Conservation (phyloP, 23 tunicate species). For the Clavelina lepadiformis region DNA sequence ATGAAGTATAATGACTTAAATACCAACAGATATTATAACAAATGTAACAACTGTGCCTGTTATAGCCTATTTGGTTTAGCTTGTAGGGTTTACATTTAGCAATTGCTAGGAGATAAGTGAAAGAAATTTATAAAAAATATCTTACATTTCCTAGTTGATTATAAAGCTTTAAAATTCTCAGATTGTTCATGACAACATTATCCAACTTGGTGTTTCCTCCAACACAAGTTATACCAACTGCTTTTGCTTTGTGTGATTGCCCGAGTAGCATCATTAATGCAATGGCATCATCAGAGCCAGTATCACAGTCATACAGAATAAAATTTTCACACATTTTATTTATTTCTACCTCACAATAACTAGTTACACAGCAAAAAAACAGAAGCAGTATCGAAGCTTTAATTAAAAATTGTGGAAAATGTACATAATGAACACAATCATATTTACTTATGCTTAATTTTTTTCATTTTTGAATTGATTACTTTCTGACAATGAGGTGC, state of each 20-base stretch:
- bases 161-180: constrained; percentile 40
- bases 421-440: too few relatives aligned
- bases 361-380: too few relatives aligned
- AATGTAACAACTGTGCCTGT: background rate
- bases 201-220: constrained; percentile 37
- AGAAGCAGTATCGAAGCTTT: too few relatives aligned
- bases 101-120: background rate
- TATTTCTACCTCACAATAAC: background rate
- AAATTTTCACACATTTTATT: constrained; percentile 6
- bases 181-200: constrained; percentile 52
- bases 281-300: constrained; percentile 85
- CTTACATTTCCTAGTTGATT: constrained; percentile 20
- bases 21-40: background rate
- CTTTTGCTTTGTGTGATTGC: background rate
- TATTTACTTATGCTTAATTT: too few relatives aligned
- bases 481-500: too few relatives aligned
- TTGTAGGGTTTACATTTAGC: too few relatives aligned
- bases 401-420: too few relatives aligned
- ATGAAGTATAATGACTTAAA: background rate
- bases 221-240: constrained; percentile 55
- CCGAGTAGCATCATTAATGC: constrained; percentile 74
- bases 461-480: too few relatives aligned
- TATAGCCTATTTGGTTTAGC: too few relatives aligned
- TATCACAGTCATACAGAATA: constrained; percentile 64
- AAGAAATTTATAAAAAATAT: background rate